A percentile compares a stretch with the other conserved stretches of the same genome.
Evolutionary conservation across 2,888 invertebrate genomes (phyloP).

Genomic region (Drosophila kanekoi): DNA sequence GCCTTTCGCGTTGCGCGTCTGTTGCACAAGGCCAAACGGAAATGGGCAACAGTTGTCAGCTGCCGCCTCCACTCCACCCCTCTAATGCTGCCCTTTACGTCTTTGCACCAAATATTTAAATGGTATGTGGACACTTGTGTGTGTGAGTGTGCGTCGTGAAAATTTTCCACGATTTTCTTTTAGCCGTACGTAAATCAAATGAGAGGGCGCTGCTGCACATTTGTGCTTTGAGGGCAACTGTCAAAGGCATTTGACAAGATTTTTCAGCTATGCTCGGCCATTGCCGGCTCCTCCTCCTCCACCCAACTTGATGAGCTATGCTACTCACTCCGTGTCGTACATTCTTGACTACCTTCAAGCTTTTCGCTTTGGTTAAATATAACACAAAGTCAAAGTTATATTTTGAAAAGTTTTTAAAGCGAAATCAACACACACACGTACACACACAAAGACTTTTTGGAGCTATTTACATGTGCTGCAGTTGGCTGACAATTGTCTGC

Average conservation of each 20-base stretch:
- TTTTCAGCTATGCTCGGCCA: slow-evolving; percentile 50
- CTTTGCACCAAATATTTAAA: slow-evolving; percentile 66
- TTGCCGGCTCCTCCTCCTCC: not conserved
- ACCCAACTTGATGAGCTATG: not conserved
- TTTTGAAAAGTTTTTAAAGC: slow-evolving; percentile 39
- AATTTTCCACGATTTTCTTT: slow-evolving; percentile 64
- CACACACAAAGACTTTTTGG: slow-evolving; percentile 36
- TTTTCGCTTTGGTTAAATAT: slow-evolving; percentile 15
- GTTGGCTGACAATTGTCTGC: slow-evolving; percentile 58
- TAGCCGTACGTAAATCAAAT: slow-evolving; percentile 72
- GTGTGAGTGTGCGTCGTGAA: slow-evolving; percentile 41
- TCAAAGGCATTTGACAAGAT: slow-evolving; percentile 73
- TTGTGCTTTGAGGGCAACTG: slow-evolving; percentile 66
- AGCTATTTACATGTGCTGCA: slow-evolving; percentile 72
- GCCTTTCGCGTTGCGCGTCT: slow-evolving; percentile 26
- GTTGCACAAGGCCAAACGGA: slow-evolving; percentile 70
- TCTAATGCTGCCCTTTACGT: not conserved
- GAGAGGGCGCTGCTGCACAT: slow-evolving; percentile 48
- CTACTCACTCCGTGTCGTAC: slow-evolving; percentile 14
- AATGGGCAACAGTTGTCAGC: slow-evolving; percentile 67
- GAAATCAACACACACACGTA: slow-evolving; percentile 18
- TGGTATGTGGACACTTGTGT: slow-evolving; percentile 57
- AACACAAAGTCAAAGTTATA: slow-evolving; percentile 46
- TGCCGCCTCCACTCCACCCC: slow-evolving; percentile 6
- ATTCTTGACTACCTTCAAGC: slow-evolving; percentile 45